Percentiles rank a stretch among this genome's conserved stretches.
These are phyloP conservation scores for Poeciliopsis prolifica DNA, from an alignment of 2,113 vertebrate genomes.

Conservation along the genomic window DNA sequence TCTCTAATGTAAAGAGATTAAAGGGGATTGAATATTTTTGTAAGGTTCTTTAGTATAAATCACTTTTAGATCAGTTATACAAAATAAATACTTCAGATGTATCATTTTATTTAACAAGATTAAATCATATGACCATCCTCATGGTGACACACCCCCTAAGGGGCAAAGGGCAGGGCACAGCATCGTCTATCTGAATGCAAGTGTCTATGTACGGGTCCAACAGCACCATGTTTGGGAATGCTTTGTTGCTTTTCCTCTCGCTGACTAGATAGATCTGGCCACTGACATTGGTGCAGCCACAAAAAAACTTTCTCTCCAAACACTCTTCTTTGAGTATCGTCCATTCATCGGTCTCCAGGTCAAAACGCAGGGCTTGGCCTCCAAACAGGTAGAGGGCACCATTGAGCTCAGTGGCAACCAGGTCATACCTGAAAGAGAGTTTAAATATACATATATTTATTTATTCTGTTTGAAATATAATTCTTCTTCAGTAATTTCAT, in stretches of 20 bases:
- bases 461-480: not conserved
- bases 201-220: conserved; percentile 85
- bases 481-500: not conserved
- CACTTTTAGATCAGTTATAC: not conserved
- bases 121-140: conserved; percentile 40
- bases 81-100: not conserved
- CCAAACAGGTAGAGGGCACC: conserved; percentile 88
- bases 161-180: conserved; percentile 85
- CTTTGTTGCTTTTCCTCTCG: conserved; percentile 81
- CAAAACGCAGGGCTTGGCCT: conserved; percentile 84
- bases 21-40: not conserved
- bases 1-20: too few relatives aligned
- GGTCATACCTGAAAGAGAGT: conserved; percentile 82
- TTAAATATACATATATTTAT: not conserved
- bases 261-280: conserved; percentile 86
- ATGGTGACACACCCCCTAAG: conserved; percentile 83
- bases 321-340: conserved; percentile 81
- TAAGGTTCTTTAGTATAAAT: not conserved
- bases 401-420: conserved; percentile 85
- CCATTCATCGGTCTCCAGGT: conserved; percentile 87
- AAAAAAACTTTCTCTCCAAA: conserved; percentile 85
- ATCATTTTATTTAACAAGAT: not conserved
- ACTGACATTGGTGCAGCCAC: conserved; percentile 82
- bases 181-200: conserved; percentile 81
- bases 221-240: conserved; percentile 80